Conservation (phyloP, 2,113 vertebrate species). For the Galemys pyrenaicus region DNA sequence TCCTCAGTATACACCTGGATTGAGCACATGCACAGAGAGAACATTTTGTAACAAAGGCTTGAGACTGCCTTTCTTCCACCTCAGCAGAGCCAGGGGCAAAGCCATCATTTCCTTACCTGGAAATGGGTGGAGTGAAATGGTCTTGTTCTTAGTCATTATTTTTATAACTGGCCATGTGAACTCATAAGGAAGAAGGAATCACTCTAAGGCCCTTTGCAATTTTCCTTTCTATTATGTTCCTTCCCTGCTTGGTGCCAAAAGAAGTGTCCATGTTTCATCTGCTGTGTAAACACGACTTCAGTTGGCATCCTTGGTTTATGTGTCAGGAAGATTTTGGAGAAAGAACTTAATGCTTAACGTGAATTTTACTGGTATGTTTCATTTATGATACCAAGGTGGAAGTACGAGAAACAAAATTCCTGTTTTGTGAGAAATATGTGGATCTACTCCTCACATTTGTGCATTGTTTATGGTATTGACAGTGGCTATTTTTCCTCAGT, state of each 20-base stretch:
- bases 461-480: background rate
- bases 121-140: background rate
- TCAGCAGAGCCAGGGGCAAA: background rate
- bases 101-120: background rate
- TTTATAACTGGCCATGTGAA: background rate
- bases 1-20: too few relatives aligned
- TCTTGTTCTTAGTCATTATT: background rate
- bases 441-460: background rate
- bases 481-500: background rate
- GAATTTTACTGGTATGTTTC: background rate
- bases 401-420: background rate
- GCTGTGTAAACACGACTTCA: background rate
- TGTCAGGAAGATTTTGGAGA: background rate
- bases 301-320: background rate
- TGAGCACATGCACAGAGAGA: background rate
- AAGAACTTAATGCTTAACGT: background rate
- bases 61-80: accelerated
- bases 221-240: background rate
- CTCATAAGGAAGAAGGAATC: background rate
- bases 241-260: background rate
- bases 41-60: background rate
- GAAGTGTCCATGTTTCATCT: background rate
- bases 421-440: accelerated
- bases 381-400: background rate
- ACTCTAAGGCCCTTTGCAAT: background rate